A percentile compares a stretch with the other conserved stretches of the same genome.
Conservation (phyloP, 2,113 vertebrate genomes). For the Nerophis ophidion region DNA sequence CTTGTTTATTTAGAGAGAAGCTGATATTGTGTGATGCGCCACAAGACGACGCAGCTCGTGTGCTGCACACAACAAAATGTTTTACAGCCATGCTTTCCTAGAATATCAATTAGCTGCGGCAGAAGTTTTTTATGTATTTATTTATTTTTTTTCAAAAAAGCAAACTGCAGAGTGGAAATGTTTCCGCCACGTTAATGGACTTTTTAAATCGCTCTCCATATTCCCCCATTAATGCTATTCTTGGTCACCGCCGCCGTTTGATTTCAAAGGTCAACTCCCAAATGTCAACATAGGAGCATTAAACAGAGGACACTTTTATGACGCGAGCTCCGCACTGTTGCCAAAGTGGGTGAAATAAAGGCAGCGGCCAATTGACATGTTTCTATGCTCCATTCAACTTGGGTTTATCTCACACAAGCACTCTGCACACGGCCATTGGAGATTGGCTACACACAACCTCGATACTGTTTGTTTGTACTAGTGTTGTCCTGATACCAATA, state of each 20-base stretch:
- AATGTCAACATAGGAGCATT: conserved; percentile 68
- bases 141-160: no score
- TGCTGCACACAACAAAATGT: conserved; percentile 58
- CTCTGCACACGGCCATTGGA: no score
- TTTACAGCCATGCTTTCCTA: conserved; percentile 62
- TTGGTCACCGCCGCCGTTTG: conserved; percentile 56
- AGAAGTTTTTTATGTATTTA: background rate
- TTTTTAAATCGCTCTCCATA: conserved; percentile 74
- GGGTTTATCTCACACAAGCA: background rate
- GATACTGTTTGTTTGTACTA: no score
- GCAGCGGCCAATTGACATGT: background rate
- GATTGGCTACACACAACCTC: no score
- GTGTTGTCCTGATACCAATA: no score
- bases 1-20: conserved; percentile 60
- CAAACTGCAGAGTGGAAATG: conserved; percentile 55
- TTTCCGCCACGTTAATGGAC: conserved; percentile 72
- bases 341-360: conserved; percentile 27
- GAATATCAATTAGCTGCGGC: conserved; percentile 71
- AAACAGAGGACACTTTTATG: conserved; percentile 65
- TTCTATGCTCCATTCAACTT: background rate
- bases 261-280: conserved; percentile 72
- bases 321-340: conserved; percentile 25
- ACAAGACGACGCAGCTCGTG: conserved; percentile 49
- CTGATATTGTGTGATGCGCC: conserved; percentile 53
- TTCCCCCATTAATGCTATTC: conserved; percentile 71